Evolutionary conservation across 1,140 invertebrate species (phyloP), one percentile per base, ranked within the genome.

Genomic region (Metopolophium dirhodum): DNA sequence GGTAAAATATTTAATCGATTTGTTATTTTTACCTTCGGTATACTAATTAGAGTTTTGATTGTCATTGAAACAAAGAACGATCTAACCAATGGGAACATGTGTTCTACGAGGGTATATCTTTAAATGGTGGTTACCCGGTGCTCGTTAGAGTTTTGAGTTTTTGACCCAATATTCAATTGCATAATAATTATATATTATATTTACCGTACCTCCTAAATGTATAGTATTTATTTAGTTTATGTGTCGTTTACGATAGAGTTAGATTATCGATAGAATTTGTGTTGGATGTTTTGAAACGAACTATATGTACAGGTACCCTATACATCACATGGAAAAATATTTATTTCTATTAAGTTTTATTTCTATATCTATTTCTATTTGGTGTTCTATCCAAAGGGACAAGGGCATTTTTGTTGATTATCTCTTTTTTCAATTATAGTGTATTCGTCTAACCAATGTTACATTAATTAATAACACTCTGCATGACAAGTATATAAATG

Each of bases 1-100:
- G 61, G 61, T 77, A n/a, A n/a, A n/a, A n/a, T n/a, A 77, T 77
- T 77, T n/a, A 77, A 77, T 77, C 61, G 61, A 77, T 77, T 77
- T 77, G 61, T 77, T 7, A 77, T 77, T 77, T 77, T 35, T 77
- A 77, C 61, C n/a, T 77, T 77, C 61, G 14, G 22, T 6, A 18
- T 4, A 68, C 14, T 6, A n/a, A 68, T 68, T n/a, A n/a, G 30
- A 14, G 3, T 77, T n/a, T 77, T n/a, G 61, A 77, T 77, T 77
- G 0, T 77, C 61, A 35, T 77, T 68, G 30, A 68, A 68, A 77
- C 61, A 6, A 77, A 8, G 1, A 57, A 68, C 61, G 18, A n/a
- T 6, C 61, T 14, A 18, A 68, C 11, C 4, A 68, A 68, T n/a
- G 14, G n/a, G 30, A n/a, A n/a, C n/a, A 20, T 77, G 61, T 77